phyloP scores from a whole-genome alignment of 2,888 invertebrate genomes.

The Acrobeloides nanus region DNA sequence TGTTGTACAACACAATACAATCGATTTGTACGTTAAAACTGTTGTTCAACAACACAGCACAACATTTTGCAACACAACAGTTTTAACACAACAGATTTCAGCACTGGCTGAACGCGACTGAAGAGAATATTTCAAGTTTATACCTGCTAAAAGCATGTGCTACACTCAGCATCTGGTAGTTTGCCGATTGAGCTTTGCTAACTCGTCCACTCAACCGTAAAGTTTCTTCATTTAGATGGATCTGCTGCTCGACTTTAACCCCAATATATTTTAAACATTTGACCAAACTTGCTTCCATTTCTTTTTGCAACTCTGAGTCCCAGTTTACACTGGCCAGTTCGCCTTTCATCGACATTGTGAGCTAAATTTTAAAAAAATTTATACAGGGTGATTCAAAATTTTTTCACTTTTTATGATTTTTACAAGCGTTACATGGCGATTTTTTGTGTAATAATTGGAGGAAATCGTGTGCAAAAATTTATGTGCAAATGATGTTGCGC shows the following conservation, averaged over 20 bases:
- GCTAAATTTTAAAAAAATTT: constrained; percentile 10
- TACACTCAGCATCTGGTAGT: constrained; percentile 27
- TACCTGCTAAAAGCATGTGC: constrained; percentile 23
- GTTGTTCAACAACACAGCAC: too few relatives aligned
- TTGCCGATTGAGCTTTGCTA: constrained; percentile 17
- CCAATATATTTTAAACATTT: constrained; percentile 25
- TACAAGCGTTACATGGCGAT: too few relatives aligned
- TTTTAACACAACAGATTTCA: too few relatives aligned
- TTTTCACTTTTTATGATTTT: too few relatives aligned
- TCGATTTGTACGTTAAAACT: too few relatives aligned
- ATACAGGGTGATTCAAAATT: background rate
- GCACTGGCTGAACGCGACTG: too few relatives aligned
- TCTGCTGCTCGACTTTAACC: constrained; percentile 21
- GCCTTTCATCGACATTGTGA: constrained; percentile 39
- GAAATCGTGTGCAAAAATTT: too few relatives aligned
- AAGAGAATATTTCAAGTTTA: constrained; percentile 4
- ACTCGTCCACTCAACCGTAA: constrained; percentile 28
- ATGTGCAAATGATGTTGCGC: too few relatives aligned
- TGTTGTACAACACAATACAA: too few relatives aligned
- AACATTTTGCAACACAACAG: too few relatives aligned
- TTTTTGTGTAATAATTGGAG: too few relatives aligned
- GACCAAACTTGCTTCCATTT: constrained; percentile 30
- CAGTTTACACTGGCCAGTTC: constrained; percentile 42
- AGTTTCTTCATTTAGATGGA: constrained; percentile 12
- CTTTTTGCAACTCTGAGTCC: constrained; percentile 35